These are phyloP conservation scores for Sarcophaga peregrina DNA, from an alignment of 1,140 invertebrate species.

Conservation along the genomic window DNA sequence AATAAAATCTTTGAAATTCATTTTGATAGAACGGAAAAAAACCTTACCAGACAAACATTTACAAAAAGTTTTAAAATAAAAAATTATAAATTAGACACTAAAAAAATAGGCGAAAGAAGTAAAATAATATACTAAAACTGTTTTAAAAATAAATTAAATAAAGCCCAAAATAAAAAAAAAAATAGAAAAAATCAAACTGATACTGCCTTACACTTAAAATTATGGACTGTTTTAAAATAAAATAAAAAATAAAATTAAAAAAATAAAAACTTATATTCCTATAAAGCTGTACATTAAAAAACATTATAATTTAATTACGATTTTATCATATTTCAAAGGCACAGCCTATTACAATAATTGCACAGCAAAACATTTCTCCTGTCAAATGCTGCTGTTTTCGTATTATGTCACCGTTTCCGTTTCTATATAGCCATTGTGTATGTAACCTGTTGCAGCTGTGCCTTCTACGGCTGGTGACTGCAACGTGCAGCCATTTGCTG, in stretches of 20 bases:
- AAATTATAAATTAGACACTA: background rate
- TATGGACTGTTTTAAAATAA: too few species aligned
- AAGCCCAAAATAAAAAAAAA: background rate
- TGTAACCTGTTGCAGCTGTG: constrained; percentile 54
- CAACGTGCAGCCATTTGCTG: background rate
- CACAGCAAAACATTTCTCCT: background rate
- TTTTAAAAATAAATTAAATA: too few species aligned
- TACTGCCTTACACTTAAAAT: background rate
- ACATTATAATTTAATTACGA: background rate
- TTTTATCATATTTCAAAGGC: constrained; percentile 19
- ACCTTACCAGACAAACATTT: constrained; percentile 23
- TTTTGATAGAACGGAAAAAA: background rate
- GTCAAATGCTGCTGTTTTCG: background rate
- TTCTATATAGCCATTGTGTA: constrained; percentile 61
- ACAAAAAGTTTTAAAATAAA: background rate
- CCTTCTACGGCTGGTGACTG: constrained; percentile 54
- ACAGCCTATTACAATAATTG: constrained; percentile 24
- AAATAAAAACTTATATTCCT: background rate
- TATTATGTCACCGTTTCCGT: constrained; percentile 47
- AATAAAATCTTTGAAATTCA: background rate
- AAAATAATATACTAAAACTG: too few species aligned
- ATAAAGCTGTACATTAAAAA: constrained; percentile 1
- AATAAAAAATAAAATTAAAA: background rate
- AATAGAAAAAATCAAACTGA: background rate
- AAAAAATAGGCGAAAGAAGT: background rate